Evolutionary conservation across 2,113 vertebrate species (phyloP), one percentile per base, ranked within the genome.

Genomic region (Genyomyrus donnyi): DNA sequence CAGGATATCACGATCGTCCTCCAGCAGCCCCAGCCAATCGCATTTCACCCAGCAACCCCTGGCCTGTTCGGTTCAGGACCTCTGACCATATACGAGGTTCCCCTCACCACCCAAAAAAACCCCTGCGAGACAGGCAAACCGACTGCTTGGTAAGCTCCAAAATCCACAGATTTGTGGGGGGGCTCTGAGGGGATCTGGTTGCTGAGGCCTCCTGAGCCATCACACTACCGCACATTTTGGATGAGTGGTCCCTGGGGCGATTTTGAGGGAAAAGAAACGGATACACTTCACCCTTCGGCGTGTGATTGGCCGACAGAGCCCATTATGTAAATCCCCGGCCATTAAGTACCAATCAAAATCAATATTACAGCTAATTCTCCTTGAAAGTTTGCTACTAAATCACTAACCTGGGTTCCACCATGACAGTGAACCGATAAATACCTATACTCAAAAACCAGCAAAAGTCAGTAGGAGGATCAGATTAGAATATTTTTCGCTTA

Each of bases 331-430:
- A 80, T 80, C 27, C 74, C 35, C 1, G 15, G 5, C 70, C 15
- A 42, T 42, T 39, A 80, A 80, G 35, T 19, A 7, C 35, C 74
- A 80, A 80, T 42, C 74, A 19, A 19, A 80, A 80, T 42, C 74
- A 80, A 80, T 80, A 80, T 80, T 66, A 58, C 87, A 56, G 56
- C 53, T 80, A 80, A 80, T 80, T 80, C 35, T 31, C 62, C 62
- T 42, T 35, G 74, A 19, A 80, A 80, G 70, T 77, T 77, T 39
- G 70, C 35, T 17, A 42, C 70, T 77, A 77, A 77, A 77, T 66
- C n/a, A 66, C 62, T 66, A 66, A 66, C 31, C 35, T 15, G 35
- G 1, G 15, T 42, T 7, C 35, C 70, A 35, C 70, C 31, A 77
- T 39, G 35, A 80, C 35, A 39, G 35, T 39, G 35, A 80, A 80